Base-by-base conservation (phyloP, 2,888 invertebrate species). In the Stenodema calcarata region DNA sequence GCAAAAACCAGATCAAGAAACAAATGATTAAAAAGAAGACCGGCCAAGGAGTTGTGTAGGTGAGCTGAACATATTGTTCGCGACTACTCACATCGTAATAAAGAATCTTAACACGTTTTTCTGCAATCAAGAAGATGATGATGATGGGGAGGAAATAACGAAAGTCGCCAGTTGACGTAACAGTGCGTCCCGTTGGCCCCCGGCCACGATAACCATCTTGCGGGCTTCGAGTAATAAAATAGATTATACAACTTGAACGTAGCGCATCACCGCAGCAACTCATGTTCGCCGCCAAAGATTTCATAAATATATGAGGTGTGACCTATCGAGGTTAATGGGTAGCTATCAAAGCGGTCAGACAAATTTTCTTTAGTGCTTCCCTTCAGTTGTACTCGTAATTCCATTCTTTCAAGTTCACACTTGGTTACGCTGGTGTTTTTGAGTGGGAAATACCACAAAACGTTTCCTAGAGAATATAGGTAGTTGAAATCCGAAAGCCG, bases 101-200 rank as follows among this genome's bases (percentile, higher is more conserved):
- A 11, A 12, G 62, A 62, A 62, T 62, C 62, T 23, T 62, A 23
- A 62, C 62, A 62, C 62, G 62, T 62, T 73, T 73, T 73, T 35
- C 41, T 35, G 73, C 73, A 73, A 73, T 73, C 73, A 73, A 73
- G 73, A 35, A 73, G 73, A 30, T 73, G 73, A 73, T 73, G 73
- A 73, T 73, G 73, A 73, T 73, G 73, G 18, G 35, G 30, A 30
- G 73, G 73, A 73, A 73, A 73, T 41, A 73, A 73, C 73, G 73
- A 73, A 73, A 73, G 62, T 62, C 62, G 23, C 62, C 23, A 18
- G 23, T 23, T 9, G 62, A 62, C 62, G 62, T 62, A 62, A 62
- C 62, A 62, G n/a, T 62, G 62, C 62, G 62, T 23, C 62, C 62
- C n/a, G 50, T n/a, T 50, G n/a, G 16, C 50, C 50, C 50, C 50